phyloP scores from a whole-genome alignment of 2,113 vertebrate species.

The Mormoops blainvillei region DNA sequence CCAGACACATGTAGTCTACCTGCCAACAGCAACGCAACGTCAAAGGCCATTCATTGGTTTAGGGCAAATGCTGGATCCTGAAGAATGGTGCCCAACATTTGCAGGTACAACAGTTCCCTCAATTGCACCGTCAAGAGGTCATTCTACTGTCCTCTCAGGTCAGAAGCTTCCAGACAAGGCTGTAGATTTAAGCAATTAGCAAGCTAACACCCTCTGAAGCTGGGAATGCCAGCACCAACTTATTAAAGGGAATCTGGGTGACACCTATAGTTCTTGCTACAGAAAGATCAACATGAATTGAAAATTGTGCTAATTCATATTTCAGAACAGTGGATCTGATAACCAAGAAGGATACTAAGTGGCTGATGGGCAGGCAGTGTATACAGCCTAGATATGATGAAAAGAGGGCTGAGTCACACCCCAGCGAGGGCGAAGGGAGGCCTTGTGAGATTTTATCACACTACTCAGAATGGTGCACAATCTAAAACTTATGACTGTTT shows the following conservation, averaged over 20 bases:
- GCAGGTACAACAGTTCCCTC: background rate
- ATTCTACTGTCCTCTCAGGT: background rate
- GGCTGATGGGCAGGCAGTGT: background rate
- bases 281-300: background rate
- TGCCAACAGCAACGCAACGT: background rate
- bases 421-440: background rate
- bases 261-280: background rate
- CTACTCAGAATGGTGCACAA: too few relatives aligned
- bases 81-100: background rate
- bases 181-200: background rate
- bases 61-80: background rate
- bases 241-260: background rate
- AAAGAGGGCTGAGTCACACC: background rate
- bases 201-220: background rate
- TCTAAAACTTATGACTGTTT: background rate
- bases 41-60: background rate
- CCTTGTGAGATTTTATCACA: background rate
- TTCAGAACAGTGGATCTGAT: background rate
- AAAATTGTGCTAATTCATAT: constrained; percentile 13
- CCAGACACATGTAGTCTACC: background rate
- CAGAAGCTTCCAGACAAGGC: background rate
- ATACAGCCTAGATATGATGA: background rate
- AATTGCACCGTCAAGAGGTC: background rate
- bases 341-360: background rate
- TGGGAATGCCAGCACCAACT: background rate